Base-by-base conservation (phyloP, 2,797 vertebrate genomes). In the Hoplostethus atlanticus region DNA sequence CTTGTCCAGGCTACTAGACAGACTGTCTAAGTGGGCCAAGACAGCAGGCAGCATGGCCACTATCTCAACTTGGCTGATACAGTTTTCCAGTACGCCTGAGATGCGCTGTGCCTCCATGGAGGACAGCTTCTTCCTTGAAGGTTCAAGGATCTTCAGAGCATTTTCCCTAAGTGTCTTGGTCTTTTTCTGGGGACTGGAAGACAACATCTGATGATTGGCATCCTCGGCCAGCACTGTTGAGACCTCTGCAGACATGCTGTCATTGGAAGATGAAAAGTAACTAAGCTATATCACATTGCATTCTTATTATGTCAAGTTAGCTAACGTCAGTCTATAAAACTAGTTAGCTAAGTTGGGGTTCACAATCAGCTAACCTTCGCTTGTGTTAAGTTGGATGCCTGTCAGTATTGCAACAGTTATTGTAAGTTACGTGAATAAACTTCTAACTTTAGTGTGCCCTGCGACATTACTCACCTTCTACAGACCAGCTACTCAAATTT, bases 71-170 rank as follows among this genome's bases (percentile, higher is more conserved):
- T 95, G 93, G 65, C 63, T 54, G 67, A 96, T 92, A 25, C 94
- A 94, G 73, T 95, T 94, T 4, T 96, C 92, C 76, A 98, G 42
- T 7, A 96, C 89, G 0, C 68, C 89, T 16, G 93, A 64, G 69
- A 98, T 93, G 59, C 87, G 86, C 68, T 95, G 93, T 0, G 88
- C 87, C 74, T 97, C 96, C 0, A 61, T 34, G 21, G 89, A 95
- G 4, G 84, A 85, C 5, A 90, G 79, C 56, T 87, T 94, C 62
- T 87, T 90, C 51, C 75, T 82, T 0, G 73, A 71, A 3, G 84
- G 84, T 12, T 77, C 80, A 10, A 82, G 60, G 40, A 59, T 71
- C 48, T 85, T 93, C 0, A 63, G 55, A 0, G 40, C 67, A 38
- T 86, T 68, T 34, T 87, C 50, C 15, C 34, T 75, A 16, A 66